A percentile compares a stretch with the other conserved stretches of the same genome.
Evolutionary conservation across 2,113 vertebrate species (phyloP).

Genomic region (Malaclemys terrapin): DNA sequence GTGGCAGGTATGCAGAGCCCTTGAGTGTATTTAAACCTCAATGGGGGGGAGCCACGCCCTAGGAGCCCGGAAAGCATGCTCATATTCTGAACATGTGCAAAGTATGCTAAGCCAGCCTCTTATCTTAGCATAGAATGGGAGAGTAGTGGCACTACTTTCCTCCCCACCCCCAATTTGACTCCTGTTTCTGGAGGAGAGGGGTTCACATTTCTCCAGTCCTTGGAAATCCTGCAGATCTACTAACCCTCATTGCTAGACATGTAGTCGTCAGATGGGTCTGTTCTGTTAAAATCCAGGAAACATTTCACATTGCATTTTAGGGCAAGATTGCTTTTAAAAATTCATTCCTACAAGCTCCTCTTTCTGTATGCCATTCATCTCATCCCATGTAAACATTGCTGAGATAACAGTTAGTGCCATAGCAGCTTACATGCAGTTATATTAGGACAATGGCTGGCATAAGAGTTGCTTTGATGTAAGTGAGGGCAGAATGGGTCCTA

Average conservation of each 20-base stretch:
- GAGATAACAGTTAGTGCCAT: neutral
- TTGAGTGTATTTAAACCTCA: rapidly evolving
- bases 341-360: neutral
- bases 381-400: neutral
- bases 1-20: neutral
- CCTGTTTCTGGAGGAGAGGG: neutral
- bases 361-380: neutral
- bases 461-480: neutral
- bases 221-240: neutral
- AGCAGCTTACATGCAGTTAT: neutral
- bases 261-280: neutral
- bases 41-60: neutral
- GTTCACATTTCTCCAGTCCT: neutral
- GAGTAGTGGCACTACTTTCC: rapidly evolving
- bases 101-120: neutral
- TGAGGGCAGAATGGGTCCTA: neutral
- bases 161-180: neutral
- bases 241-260: neutral
- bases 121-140: rapidly evolving
- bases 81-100: neutral
- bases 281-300: neutral
- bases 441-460: neutral
- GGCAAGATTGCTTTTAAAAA: neutral
- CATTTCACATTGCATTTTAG: neutral
- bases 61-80: neutral